Evolutionary conservation across 2,797 vertebrate species (phyloP).

Genomic region (Gastrophryne carolinensis): DNA sequence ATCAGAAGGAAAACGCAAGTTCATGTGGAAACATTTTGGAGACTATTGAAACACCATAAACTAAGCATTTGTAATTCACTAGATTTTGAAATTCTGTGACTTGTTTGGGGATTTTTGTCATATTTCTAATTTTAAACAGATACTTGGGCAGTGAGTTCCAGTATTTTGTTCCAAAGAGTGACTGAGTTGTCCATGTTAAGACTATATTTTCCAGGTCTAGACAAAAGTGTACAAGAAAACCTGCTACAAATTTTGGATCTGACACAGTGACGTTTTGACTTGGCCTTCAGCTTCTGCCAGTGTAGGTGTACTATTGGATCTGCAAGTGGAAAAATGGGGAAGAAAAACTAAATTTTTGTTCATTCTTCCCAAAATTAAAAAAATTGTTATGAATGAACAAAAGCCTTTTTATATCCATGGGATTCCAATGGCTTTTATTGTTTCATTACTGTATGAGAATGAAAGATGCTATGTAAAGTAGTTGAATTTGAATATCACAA

Average conservation of each 20-base stretch:
- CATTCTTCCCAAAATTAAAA: too few species aligned
- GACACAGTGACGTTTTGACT: conserved; percentile 22
- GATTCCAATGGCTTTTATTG: too few species aligned
- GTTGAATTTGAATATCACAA: too few species aligned
- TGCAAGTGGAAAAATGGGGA: background rate
- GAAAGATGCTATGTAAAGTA: too few species aligned
- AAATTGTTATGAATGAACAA: too few species aligned
- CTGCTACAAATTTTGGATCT: conserved; percentile 18
- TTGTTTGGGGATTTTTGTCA: conserved; percentile 17
- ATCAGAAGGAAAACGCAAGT: conserved; percentile 22
- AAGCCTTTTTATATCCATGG: too few species aligned
- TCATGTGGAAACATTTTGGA: conserved; percentile 41
- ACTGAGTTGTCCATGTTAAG: conserved; percentile 22
- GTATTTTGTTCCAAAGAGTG: conserved; percentile 6
- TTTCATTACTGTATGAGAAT: too few species aligned
- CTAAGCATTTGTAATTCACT: conserved; percentile 26
- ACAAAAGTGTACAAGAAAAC: conserved; percentile 31
- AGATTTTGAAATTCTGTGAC: background rate
- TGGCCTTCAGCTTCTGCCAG: conserved; percentile 25
- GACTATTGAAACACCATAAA: background rate
- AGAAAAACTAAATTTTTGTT: too few species aligned
- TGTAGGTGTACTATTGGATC: conserved; percentile 28
- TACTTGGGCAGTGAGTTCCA: background rate
- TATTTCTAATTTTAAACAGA: conserved; percentile 25
- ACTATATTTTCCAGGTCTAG: conserved; percentile 24